Evolutionary conservation across 2,113 vertebrate genomes (phyloP).

Genomic region (Campylomormyrus numenius): DNA sequence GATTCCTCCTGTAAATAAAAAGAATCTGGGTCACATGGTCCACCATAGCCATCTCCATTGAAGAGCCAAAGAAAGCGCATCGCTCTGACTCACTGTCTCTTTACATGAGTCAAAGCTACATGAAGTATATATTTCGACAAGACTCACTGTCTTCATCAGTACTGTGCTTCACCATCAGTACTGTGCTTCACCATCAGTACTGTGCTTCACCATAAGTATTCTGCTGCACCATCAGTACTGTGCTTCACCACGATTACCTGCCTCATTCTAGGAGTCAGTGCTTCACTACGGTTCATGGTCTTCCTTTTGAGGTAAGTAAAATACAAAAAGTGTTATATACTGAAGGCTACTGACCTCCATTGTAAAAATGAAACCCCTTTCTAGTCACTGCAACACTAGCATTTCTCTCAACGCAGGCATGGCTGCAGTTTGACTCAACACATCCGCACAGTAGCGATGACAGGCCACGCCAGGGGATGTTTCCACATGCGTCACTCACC

Average conservation of each 20-base stretch:
- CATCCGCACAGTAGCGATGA: not conserved
- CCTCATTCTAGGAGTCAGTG: not conserved
- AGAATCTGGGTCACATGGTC: not conserved
- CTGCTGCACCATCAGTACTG: too few relatives aligned
- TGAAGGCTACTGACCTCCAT: not conserved
- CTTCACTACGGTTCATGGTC: not conserved
- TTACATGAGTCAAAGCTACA: not conserved
- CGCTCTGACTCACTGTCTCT: not conserved
- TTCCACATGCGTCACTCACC: conserved; percentile 25
- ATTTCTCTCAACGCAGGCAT: not conserved
- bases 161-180: not conserved
- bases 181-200: not conserved
- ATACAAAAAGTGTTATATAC: not conserved
- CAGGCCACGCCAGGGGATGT: conserved; percentile 28
- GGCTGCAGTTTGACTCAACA: not conserved
- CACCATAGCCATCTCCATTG: not conserved
- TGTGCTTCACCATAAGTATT: not conserved
- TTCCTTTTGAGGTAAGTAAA: not conserved
- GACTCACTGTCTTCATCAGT: not conserved
- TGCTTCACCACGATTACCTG: not conserved
- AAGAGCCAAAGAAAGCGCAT: not conserved
- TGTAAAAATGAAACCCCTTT: not conserved
- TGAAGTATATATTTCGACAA: not conserved
- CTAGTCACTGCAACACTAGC: not conserved
- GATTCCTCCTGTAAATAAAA: not conserved